Evolutionary conservation across 1,140 invertebrate species (phyloP), one percentile per base, ranked within the genome.

Genomic region (Leptinotarsa defecta): DNA sequence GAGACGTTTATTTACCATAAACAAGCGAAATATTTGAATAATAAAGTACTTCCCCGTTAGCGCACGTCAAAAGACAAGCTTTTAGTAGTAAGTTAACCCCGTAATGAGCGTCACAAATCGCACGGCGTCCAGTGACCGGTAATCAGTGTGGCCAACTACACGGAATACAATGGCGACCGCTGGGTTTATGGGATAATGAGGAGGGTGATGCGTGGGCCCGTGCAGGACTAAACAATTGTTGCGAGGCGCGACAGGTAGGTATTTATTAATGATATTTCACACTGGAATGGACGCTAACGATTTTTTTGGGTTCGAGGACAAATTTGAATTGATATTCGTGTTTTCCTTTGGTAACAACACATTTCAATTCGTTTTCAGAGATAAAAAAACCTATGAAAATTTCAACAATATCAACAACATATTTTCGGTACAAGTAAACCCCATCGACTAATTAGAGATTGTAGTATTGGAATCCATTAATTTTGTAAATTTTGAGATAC

Each of bases 131-230:
- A 68, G 11, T 64, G 68, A 19, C 17, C 43, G 69, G 61, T 76
- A 64, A 76, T 76, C 74, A 76, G 69, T 76, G 62, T 72, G 69
- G 49, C 63, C 72, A 74, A 77, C 67, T 69, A 67, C 34, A 73
- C 49, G 17, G 65, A 68, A 74, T 43, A 76, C 76, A 77, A 77
- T 77, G 71, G 64, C 57, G 48, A 69, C 72, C 76, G 75, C 72
- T 77, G 76, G 73, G 65, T 77, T 77, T 77, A 70, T 70, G 76
- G 67, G 72, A 74, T 77, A 77, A 77, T 77, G 76, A 77, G 76
- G 8, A 57, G 52, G 52, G 52, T 57, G 52, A 57, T 13, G 52
- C 52, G 52, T 57, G 52, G 52, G 52, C 52, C 52, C 52, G 52
- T 57, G 52, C n/a, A 19, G 52, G 52, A 57, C 52, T 19, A 19